Evolutionary conservation across 2,113 vertebrate species (phyloP), one percentile per base, ranked within the genome.

Genomic region (Microtus pennsylvanicus): DNA sequence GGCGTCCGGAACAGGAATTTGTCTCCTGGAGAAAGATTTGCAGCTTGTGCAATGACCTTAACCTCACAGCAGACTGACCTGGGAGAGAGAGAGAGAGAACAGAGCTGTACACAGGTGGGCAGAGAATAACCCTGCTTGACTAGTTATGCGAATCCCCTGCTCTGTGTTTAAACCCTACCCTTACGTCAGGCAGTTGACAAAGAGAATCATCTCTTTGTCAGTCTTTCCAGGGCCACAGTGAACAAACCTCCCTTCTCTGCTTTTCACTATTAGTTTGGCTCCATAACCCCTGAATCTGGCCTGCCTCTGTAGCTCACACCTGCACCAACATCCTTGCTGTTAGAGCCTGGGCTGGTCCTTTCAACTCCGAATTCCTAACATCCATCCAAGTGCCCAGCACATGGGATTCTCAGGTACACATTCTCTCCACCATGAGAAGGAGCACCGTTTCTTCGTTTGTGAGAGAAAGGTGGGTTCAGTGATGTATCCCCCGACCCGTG

Each of bases 381-480:
- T 26, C 33, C 28, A n/a, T 13, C 42, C 19, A 26, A 77, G 45
- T 38, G 10, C 35, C 89, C n/a, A 19, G 42, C 35, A 35, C 22
- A 3, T 19, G 12, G 0, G 3, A 19, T 21, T 16, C 47, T 75
- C 58, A 42, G 0, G 0, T 14, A 16, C 33, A 30, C 19, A 11
- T 22, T 76, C 65, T 26, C 30, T 22, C 58, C 72, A 55, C 45
- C 19, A 33, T 58, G 28, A 58, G 70, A 69, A 82, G 33, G 78
- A 65, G 55, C 42, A 45, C 6, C 0, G 0, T 88, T 61, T 85
- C 14, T 61, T 76, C 65, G 35, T 8, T 38, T 30, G 83, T 38
- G 67, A 82, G 80, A 9, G 52, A 65, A 28, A 58, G 22, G 14
- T 38, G 74, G 3, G 33, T 19, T 45, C 11, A 33, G 3, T 28